Evolutionary conservation across 2,113 vertebrate species (phyloP).

Genomic region (Podarcis raffonei): DNA sequence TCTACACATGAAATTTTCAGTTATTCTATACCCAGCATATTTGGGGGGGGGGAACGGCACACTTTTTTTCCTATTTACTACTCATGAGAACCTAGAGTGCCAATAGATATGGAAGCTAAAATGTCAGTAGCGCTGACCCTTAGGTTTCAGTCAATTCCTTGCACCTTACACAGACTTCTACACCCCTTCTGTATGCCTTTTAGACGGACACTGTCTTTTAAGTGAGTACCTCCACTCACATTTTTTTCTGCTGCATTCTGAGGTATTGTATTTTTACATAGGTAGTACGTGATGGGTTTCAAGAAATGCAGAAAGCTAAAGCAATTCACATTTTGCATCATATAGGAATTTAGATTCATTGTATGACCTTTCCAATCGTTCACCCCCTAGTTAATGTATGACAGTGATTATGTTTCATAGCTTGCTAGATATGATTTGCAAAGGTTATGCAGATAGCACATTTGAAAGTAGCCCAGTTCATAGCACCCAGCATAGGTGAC

Average conservation of each 20-base stretch:
- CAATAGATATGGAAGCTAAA: background rate
- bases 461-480: slow-evolving; percentile 37
- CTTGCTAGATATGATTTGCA: slow-evolving; percentile 36
- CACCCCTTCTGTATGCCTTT: background rate
- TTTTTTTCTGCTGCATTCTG: background rate
- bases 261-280: background rate
- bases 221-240: background rate
- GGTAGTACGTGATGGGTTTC: background rate
- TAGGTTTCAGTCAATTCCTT: background rate
- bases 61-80: background rate
- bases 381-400: background rate
- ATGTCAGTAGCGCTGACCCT: background rate
- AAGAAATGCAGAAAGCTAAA: background rate
- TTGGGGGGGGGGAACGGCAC: no score
- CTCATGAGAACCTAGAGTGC: background rate
- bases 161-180: background rate
- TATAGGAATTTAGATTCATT: slow-evolving; percentile 37
- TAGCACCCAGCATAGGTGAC: background rate
- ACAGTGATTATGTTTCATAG: slow-evolving; percentile 34
- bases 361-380: slow-evolving; percentile 33
- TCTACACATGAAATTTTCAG: background rate
- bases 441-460: slow-evolving; percentile 22
- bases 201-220: background rate
- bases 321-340: background rate
- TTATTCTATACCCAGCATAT: background rate